phyloP scores from a whole-genome alignment of 2,888 invertebrate species.

The Drosophila recens region DNA sequence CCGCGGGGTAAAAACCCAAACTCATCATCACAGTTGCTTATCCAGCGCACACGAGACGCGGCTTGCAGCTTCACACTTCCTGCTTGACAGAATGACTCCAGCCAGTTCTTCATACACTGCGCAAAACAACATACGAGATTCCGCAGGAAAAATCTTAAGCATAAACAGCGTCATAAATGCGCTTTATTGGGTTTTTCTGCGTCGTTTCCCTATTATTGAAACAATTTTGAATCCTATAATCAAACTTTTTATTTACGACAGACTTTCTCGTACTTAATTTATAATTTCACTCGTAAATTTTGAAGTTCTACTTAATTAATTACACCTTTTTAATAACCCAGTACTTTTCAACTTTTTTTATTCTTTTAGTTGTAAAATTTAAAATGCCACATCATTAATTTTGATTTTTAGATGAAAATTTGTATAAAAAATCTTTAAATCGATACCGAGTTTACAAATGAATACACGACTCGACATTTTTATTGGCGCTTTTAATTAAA shows the following conservation, averaged over 20 bases:
- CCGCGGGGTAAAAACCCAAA: slow-evolving; percentile 60
- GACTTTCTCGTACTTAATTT: background rate
- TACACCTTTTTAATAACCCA: too few species aligned
- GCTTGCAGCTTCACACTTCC: slow-evolving; percentile 72
- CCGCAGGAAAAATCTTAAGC: background rate
- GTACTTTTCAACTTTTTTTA: too few species aligned
- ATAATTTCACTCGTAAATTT: background rate
- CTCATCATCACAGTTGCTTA: slow-evolving; percentile 53
- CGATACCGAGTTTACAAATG: too few species aligned
- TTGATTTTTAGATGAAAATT: too few species aligned
- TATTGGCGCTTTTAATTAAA: too few species aligned
- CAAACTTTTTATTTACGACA: background rate
- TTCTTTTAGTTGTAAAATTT: too few species aligned
- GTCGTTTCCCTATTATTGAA: background rate
- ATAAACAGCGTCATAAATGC: background rate
- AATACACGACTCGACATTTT: too few species aligned
- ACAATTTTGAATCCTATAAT: background rate
- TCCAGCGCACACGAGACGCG: slow-evolving; percentile 29
- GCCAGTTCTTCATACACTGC: slow-evolving; percentile 1
- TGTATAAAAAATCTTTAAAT: too few species aligned
- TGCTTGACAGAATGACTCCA: slow-evolving; percentile 71
- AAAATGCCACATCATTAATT: too few species aligned
- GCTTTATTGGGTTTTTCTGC: background rate
- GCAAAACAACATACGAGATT: background rate
- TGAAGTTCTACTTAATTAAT: background rate